Evolutionary conservation across 2,797 vertebrate species (phyloP), one percentile per base, ranked within the genome.

Genomic region (Chanos chanos): DNA sequence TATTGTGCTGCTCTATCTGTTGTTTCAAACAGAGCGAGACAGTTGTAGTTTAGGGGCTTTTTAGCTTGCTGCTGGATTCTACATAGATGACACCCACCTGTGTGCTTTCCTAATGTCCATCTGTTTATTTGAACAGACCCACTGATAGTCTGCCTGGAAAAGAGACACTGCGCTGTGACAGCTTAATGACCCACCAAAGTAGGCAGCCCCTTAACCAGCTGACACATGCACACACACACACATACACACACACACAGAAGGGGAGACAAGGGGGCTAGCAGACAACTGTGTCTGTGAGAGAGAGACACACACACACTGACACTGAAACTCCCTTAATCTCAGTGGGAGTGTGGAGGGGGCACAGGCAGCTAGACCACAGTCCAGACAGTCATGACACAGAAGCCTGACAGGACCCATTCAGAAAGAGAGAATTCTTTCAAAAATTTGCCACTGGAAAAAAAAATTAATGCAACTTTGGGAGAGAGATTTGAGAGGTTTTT

Each of bases 21-120:
- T 50, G 31, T 19, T 43, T 24, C 8, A 19, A 39, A 21, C 52
- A 27, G 4, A 9, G 27, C 15, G n/a, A n/a, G n/a, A n/a, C n/a
- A 21, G 37, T 36, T 47, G 51, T 8, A 21, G 40, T 27, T 49
- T 48, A 49, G 12, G 25, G 45, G 50, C 61, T 49, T 21, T 34
- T 39, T 45, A 39, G 37, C 33, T 45, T 3, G 48, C 57, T 47
- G 50, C 39, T 61, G 68, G 61, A 57, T 33, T 65, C 47, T 57
- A 66, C 66, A 60, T 57, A 68, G 68, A 66, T 68, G 69, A 67
- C 66, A 70, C 66, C 64, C 66, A 72, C 69, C 70, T 69, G 66
- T 68, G 56, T 22, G 19, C 39, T 52, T 40, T 39, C 39, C 44
- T 71, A 62, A 66, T 48, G n/a, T 66, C 63, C 64, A 70, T 65